Percentiles rank a stretch among this genome's conserved stretches.
phyloP scores from a whole-genome alignment of 2,888 invertebrate genomes.

The Odontocerum albicorne region DNA sequence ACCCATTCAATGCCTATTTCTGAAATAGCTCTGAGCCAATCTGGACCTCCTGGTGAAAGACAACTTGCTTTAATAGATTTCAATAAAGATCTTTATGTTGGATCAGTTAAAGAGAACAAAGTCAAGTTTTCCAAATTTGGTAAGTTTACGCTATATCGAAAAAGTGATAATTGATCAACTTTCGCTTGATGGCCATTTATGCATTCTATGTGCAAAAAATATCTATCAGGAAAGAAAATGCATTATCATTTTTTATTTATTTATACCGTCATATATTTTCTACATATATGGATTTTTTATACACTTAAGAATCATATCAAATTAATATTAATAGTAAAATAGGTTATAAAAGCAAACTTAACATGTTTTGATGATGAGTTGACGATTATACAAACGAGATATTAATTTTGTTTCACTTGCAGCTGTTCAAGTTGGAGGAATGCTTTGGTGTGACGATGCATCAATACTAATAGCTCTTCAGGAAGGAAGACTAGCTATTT shows the following conservation, averaged over 20 bases:
- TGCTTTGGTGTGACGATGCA: conserved; percentile 53
- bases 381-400: too few relatives aligned
- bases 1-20: conserved; percentile 77
- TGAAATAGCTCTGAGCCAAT: conserved; percentile 82
- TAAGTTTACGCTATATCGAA: conserved; percentile 43
- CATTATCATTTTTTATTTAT: too few relatives aligned
- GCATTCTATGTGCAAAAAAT: too few relatives aligned
- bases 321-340: too few relatives aligned
- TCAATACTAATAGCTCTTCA: conserved; percentile 52
- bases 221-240: too few relatives aligned
- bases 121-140: conserved; percentile 74
- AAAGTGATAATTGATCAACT: neutral
- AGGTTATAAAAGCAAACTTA: too few relatives aligned
- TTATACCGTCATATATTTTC: too few relatives aligned
- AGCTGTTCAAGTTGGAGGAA: conserved; percentile 50
- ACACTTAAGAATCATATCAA: too few relatives aligned
- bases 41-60: conserved; percentile 76
- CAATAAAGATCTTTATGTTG: conserved; percentile 84
- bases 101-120: conserved; percentile 67
- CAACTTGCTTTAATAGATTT: conserved; percentile 86
- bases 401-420: too few relatives aligned
- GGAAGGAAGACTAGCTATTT: conserved; percentile 51
- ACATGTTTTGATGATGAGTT: too few relatives aligned
- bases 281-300: too few relatives aligned
- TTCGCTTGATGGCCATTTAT: too few relatives aligned